These are phyloP conservation scores for Atherinomorus stipes DNA, from an alignment of 2,113 vertebrate genomes.

Conservation along the genomic window DNA sequence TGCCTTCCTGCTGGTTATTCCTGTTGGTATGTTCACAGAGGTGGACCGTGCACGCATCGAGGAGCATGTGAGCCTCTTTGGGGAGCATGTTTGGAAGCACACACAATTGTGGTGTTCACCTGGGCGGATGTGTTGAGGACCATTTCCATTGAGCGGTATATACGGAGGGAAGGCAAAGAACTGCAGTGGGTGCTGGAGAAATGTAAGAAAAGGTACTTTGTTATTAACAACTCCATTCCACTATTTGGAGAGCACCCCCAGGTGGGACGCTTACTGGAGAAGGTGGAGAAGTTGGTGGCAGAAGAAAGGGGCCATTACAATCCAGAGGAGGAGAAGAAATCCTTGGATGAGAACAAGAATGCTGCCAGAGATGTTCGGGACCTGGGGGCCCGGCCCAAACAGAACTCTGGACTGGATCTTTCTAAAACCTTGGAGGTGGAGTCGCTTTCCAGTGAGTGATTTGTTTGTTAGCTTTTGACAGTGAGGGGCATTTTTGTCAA, in stretches of 20 bases:
- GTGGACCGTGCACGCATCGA: conserved; percentile 78
- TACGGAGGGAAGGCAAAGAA: conserved; percentile 80
- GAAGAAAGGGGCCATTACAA: conserved; percentile 75
- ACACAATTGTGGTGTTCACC: conserved; percentile 82
- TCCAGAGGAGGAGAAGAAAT: conserved; percentile 51
- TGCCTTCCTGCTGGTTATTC: conserved; percentile 82
- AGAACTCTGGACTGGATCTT: conserved; percentile 65
- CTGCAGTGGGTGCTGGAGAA: conserved; percentile 82
- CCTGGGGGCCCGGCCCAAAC: conserved; percentile 79
- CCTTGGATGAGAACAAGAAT: conserved; percentile 64
- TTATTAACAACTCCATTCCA: conserved; percentile 79
- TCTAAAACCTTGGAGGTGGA: conserved; percentile 56
- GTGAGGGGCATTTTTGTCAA: neutral
- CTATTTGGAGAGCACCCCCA: conserved; percentile 79
- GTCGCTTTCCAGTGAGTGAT: conserved; percentile 73
- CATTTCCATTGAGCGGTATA: conserved; percentile 83
- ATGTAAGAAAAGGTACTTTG: conserved; percentile 80
- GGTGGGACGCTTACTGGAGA: conserved; percentile 76
- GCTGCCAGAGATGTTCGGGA: conserved; percentile 56
- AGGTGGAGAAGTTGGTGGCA: conserved; percentile 81
- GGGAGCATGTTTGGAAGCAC: conserved; percentile 80
- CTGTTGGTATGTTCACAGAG: conserved; percentile 84
- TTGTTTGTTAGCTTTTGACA: neutral
- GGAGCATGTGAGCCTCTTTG: conserved; percentile 81
- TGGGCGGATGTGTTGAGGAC: conserved; percentile 79